Conservation (phyloP, 2,797 vertebrate species). For the Peromyscus eremicus region DNA sequence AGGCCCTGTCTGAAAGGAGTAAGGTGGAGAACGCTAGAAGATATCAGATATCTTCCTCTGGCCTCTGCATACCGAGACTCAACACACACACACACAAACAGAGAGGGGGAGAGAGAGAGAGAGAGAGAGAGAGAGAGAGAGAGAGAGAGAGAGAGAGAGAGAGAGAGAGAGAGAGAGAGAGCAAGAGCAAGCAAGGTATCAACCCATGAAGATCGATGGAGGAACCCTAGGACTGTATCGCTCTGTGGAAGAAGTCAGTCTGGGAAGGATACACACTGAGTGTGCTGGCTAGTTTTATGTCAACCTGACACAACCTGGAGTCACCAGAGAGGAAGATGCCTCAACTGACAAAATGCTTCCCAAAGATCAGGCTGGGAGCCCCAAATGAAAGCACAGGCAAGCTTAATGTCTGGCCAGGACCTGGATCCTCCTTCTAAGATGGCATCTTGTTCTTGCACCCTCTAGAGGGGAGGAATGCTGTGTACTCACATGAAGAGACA, state of each 20-base stretch:
- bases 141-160: too few species aligned
- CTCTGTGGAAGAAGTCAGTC: neutral
- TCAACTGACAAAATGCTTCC: neutral
- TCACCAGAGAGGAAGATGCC: neutral
- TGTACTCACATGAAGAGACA: neutral
- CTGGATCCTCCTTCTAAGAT: neutral
- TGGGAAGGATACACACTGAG: neutral
- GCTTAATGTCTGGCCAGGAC: neutral
- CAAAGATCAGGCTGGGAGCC: neutral
- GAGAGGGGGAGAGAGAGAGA: too few species aligned
- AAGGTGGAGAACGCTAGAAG: neutral
- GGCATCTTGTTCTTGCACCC: neutral
- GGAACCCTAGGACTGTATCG: neutral
- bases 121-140: neutral
- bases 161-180: too few species aligned
- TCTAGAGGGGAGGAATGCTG: neutral
- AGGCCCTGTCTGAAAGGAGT: neutral
- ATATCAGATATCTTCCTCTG: neutral
- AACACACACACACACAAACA: neutral
- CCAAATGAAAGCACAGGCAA: neutral
- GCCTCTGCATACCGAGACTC: neutral
- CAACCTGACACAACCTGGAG: neutral
- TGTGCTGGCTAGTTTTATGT: neutral
- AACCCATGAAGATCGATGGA: neutral
- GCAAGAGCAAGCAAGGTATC: neutral